Base-by-base conservation (phyloP, 2,888 invertebrate genomes). In the Catocala nupta region DNA sequence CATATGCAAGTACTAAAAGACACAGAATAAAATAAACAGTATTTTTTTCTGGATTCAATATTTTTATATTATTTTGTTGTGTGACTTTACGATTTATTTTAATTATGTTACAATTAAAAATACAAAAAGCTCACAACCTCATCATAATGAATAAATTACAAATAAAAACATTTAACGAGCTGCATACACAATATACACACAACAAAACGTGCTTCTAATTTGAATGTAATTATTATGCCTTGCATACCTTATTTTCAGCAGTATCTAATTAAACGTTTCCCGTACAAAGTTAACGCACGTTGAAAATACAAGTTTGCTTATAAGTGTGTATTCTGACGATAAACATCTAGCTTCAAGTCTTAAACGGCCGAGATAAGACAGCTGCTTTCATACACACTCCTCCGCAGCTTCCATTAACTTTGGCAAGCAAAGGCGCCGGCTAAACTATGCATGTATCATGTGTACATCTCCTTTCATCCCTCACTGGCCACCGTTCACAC, bases 401-500 rank as follows among this genome's bases (percentile, higher is more conserved):
- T 83, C 81, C 80, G 81, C 83, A 82, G 83, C 84, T 87, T 85
- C 90, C 92, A 92, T 93, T 93, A 93, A 90, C 91, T 90, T 89
- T 81, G 88, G 90, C 85, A 89, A 90, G 92, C 91, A 90, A 88
- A 88, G 80, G 84, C 83, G 76, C 65, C 73, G 75, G 60, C 79
- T 91, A 80, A 89, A 92, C 87, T 92, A 91, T 92, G 90, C 89
- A 89, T 80, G 86, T 92, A 92, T 93, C 92, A 75, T 91, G 92
- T 92, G 86, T 91, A 85, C 92, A 93, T 93, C 92, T 92, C 92
- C 81, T 88, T 92, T 90, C 90, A 91, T 72, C 81, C 80, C 73
- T 77, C 70, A 79, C 86, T 84, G 88, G 72, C 88, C 90, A 86
- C 76, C 79, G 81, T 81, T 87, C 83, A 85, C 88, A 87, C 88